Evolutionary conservation across 2,797 vertebrate genomes (phyloP).

Genomic region (Lutjanus campechanus): DNA sequence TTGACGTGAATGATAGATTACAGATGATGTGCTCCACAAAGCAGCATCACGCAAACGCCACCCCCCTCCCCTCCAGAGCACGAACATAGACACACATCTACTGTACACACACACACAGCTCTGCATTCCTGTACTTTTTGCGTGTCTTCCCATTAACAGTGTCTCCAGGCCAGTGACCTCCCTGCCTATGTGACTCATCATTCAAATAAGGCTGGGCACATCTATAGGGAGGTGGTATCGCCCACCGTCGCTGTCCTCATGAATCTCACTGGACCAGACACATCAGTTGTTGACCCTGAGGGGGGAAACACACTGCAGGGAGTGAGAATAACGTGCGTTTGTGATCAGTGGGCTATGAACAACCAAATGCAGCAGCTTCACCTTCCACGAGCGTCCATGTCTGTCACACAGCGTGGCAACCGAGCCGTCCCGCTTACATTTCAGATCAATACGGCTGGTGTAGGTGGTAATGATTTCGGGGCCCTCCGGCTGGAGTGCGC

Average conservation of each 20-base stretch:
- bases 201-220: conserved; percentile 63
- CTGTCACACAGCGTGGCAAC: conserved; percentile 19
- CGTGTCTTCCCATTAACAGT: conserved; percentile 61
- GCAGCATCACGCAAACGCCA: conserved; percentile 51
- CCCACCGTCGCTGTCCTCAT: conserved; percentile 91
- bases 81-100: conserved; percentile 52
- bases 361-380: conserved; percentile 48
- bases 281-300: conserved; percentile 50
- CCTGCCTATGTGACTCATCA: conserved; percentile 72
- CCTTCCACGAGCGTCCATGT: conserved; percentile 24
- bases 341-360: conserved; percentile 51
- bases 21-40: conserved; percentile 66
- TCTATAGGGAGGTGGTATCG: conserved; percentile 87
- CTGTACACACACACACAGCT: conserved; percentile 22
- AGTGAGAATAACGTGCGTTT: conserved; percentile 28
- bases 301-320: conserved; percentile 7
- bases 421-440: conserved; percentile 31
- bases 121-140: conserved; percentile 39
- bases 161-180: conserved; percentile 69
- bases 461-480: conserved; percentile 71
- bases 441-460: conserved; percentile 65
- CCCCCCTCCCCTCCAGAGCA: conserved; percentile 21
- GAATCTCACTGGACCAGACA: conserved; percentile 81
- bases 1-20: conserved; percentile 69
- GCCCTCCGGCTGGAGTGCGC: conserved; percentile 52